Conservation (phyloP, 1,140 invertebrate genomes). For the Sminthurinus signatus region DNA sequence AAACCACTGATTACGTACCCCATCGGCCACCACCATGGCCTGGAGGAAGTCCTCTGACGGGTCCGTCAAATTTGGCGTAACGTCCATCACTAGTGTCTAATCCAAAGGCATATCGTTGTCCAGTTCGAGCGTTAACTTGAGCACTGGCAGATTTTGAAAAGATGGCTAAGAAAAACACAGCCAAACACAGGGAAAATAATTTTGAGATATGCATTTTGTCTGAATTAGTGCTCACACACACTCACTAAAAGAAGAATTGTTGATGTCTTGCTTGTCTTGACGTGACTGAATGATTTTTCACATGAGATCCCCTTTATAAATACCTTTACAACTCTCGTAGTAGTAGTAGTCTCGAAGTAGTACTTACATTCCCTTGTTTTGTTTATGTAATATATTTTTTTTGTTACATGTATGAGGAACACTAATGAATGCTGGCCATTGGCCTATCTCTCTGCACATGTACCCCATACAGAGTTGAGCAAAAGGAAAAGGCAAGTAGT, state of each 20-base stretch:
- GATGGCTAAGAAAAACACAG: constrained; percentile 2
- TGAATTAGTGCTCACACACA: not conserved
- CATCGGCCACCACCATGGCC: constrained; percentile 33
- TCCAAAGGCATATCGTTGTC: constrained; percentile 20
- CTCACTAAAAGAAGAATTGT: no score
- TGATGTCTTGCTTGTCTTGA: no score
- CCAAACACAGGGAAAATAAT: constrained; percentile 4
- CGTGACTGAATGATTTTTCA: no score
- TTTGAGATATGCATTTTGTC: constrained; percentile 4
- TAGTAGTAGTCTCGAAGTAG: no score
- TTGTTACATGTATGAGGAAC: not conserved
- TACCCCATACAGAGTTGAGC: no score
- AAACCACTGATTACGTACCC: constrained; percentile 19
- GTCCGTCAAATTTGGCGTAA: constrained; percentile 35
- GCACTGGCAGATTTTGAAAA: not conserved
- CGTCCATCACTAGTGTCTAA: constrained; percentile 31
- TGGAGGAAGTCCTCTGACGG: constrained; percentile 30
- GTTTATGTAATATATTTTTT: not conserved
- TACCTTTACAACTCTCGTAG: no score
- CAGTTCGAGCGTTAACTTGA: constrained; percentile 7
- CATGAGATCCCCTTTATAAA: no score
- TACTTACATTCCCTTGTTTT: no score
- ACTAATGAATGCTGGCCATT: no score
- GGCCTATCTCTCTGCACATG: no score
- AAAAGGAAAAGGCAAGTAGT: no score